A percentile compares a stretch with the other conserved stretches of the same genome.
These are phyloP conservation scores for Therioaphis trifolii DNA, from an alignment of 2,888 invertebrate genomes.

Conservation along the genomic window DNA sequence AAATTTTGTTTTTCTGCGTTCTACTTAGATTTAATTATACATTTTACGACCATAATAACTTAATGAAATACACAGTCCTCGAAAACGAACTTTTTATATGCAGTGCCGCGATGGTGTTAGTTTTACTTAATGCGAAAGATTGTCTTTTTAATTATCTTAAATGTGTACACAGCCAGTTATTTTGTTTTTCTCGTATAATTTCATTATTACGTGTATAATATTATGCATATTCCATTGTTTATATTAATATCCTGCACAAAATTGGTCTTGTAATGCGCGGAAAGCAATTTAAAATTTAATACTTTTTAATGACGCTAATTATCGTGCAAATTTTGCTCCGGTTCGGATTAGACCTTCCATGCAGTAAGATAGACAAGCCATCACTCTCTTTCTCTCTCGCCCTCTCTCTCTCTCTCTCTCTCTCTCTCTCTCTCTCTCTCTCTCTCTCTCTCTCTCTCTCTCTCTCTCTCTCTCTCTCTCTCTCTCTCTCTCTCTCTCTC, in stretches of 20 bases:
- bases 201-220: neutral
- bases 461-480: too few relatives aligned
- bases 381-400: too few relatives aligned
- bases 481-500: too few relatives aligned
- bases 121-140: neutral
- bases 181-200: neutral
- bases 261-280: neutral
- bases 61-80: neutral
- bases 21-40: neutral
- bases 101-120: neutral
- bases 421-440: too few relatives aligned
- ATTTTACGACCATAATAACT: neutral
- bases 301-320: constrained; percentile 38
- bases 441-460: too few relatives aligned
- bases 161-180: neutral
- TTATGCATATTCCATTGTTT: constrained; percentile 17
- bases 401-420: too few relatives aligned
- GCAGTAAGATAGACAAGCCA: too few relatives aligned
- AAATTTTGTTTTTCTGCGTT: neutral
- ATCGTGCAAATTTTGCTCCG: constrained; percentile 30
- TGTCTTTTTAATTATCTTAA: constrained; percentile 2
- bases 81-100: neutral
- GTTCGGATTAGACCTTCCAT: neutral
- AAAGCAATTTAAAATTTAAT: constrained; percentile 37
- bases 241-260: neutral